Conservation (phyloP, 2,797 vertebrate species). For the Muscicapa striata region DNA sequence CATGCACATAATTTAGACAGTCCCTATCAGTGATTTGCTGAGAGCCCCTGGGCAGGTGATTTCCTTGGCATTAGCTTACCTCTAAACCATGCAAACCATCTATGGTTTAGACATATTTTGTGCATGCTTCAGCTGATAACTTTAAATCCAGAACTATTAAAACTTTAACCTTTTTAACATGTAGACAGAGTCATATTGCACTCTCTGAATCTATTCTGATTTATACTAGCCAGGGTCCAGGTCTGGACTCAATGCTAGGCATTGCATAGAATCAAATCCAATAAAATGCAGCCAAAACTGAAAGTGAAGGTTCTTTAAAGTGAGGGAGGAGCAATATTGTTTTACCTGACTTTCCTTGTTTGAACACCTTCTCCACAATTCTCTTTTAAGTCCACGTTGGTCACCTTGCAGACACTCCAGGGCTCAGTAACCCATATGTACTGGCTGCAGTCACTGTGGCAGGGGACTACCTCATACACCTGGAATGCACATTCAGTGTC, state of each 20-base stretch:
- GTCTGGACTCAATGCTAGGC: background rate
- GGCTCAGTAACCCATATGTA: slow-evolving; percentile 94
- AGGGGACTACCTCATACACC: slow-evolving; percentile 97
- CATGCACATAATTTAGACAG: background rate
- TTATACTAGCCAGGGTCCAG: background rate
- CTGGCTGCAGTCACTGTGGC: slow-evolving; percentile 95
- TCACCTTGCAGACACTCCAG: slow-evolving; percentile 96
- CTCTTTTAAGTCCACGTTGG: slow-evolving; percentile 90
- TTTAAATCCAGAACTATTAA: background rate
- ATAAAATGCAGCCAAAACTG: background rate
- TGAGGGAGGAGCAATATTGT: background rate
- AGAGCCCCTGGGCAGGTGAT: background rate
- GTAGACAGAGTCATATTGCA: background rate
- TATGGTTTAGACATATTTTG: background rate
- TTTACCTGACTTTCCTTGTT: slow-evolving; percentile 95
- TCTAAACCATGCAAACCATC: background rate
- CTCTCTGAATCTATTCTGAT: background rate
- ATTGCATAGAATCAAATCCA: background rate
- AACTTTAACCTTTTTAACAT: background rate
- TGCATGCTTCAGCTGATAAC: background rate
- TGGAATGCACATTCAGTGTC: slow-evolving; percentile 61
- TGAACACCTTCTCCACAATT: slow-evolving; percentile 97
- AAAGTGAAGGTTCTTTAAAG: background rate
- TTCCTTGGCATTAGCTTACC: background rate
- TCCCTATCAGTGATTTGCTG: background rate